phyloP scores from a whole-genome alignment of 2,888 invertebrate genomes.

The Zootermopsis nevadensis region DNA sequence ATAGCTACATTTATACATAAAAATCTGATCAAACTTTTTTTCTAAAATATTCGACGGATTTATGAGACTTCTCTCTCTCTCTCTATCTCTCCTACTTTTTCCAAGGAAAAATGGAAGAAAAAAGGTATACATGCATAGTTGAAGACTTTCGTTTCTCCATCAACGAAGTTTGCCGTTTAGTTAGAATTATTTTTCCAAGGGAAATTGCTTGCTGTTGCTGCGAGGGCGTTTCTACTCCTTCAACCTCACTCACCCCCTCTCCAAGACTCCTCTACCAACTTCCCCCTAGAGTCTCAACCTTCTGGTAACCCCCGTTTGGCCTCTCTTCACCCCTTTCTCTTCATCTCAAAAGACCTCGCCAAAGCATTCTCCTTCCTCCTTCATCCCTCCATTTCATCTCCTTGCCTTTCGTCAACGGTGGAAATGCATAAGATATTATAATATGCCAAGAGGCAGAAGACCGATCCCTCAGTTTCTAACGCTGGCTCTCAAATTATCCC shows the following conservation, averaged over 20 bases:
- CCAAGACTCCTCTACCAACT: conserved; percentile 25
- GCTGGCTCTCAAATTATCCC: conserved; percentile 1
- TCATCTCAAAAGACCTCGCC: background rate
- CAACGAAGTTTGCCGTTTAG: conserved; percentile 51
- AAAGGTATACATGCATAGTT: conserved; percentile 31
- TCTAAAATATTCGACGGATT: conserved; percentile 44
- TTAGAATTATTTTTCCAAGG: conserved; percentile 50
- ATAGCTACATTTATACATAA: conserved; percentile 45
- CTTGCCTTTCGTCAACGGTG: conserved; percentile 40
- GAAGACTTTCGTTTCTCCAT: conserved; percentile 51
- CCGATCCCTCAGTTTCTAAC: background rate
- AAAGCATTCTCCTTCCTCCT: conserved; percentile 1
- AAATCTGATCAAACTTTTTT: conserved; percentile 46
- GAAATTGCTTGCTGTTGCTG: conserved; percentile 48
- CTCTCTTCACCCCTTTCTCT: background rate
- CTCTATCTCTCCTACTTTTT: background rate
- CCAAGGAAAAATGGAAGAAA: conserved; percentile 14
- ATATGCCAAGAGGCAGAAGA: conserved; percentile 11
- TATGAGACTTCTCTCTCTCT: conserved; percentile 44
- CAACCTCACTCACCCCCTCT: background rate
- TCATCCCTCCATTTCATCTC: conserved; percentile 25
- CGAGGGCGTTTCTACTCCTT: conserved; percentile 27
- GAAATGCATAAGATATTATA: conserved; percentile 32
- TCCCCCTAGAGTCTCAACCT: conserved; percentile 7
- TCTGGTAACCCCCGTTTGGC: conserved; percentile 11